A percentile compares a stretch with the other conserved stretches of the same genome.
Conservation (phyloP, 2,113 vertebrate genomes). For the Rhynchopsitta pachyrhyncha region DNA sequence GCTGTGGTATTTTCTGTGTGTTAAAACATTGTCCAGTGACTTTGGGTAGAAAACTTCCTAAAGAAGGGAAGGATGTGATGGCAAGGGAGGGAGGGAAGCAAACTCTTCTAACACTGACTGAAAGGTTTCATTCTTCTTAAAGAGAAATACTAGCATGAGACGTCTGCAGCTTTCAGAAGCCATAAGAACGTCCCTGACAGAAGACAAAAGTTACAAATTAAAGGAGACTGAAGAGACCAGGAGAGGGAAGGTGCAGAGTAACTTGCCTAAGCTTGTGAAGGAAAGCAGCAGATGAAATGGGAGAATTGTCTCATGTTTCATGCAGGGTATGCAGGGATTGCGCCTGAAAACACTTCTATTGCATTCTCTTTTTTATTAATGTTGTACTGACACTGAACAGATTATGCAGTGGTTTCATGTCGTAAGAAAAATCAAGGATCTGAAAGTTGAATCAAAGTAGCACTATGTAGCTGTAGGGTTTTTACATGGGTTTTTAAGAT, state of each 20-base stretch:
- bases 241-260: background rate
- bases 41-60: background rate
- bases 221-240: background rate
- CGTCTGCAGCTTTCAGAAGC: background rate
- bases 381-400: background rate
- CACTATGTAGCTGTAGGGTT: background rate
- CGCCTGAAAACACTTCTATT: background rate
- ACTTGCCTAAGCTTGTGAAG: background rate
- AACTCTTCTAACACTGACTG: background rate
- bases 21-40: background rate
- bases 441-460: background rate
- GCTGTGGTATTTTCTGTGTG: background rate
- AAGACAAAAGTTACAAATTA: background rate
- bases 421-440: background rate
- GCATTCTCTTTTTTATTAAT: background rate
- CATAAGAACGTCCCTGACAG: background rate
- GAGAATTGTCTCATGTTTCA: background rate
- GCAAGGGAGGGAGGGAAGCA: background rate
- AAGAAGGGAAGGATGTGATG: background rate
- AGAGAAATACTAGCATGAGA: background rate
- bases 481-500: background rate
- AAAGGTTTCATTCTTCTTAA: background rate
- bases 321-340: background rate
- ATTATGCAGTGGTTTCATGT: background rate
- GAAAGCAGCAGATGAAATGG: background rate